A percentile compares a stretch with the other conserved stretches of the same genome.
Conservation (phyloP, 2,113 vertebrate genomes). For the Oryzias javanicus region DNA sequence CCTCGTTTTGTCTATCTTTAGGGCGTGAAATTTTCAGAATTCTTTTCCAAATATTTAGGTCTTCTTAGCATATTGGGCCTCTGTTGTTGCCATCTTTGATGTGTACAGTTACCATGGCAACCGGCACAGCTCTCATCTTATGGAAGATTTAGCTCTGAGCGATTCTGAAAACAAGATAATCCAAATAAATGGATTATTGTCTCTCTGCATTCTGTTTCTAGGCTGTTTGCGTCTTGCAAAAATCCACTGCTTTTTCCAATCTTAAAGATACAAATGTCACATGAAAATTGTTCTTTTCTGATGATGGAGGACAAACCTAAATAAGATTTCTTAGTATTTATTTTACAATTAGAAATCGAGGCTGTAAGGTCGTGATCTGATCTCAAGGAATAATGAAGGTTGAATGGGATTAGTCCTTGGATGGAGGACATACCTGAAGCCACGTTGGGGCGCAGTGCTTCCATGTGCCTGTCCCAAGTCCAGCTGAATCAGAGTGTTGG, state of each 20-base stretch:
- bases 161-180: conserved; percentile 2
- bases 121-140: background rate
- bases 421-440: too few species aligned
- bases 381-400: too few species aligned
- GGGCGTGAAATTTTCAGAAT: background rate
- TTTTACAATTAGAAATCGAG: too few species aligned
- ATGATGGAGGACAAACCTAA: too few species aligned
- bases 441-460: too few species aligned
- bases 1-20: background rate
- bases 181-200: conserved; percentile 12
- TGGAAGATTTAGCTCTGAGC: background rate
- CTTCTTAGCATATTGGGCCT: background rate
- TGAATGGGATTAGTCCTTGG: too few species aligned
- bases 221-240: background rate
- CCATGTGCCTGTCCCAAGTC: too few species aligned
- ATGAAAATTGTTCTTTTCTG: too few species aligned
- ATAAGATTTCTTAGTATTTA: too few species aligned
- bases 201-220: background rate
- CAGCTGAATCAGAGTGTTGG: too few species aligned
- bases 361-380: too few species aligned
- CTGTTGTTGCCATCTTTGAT: conserved; percentile 1
- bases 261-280: too few species aligned
- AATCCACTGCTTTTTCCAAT: background rate
- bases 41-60: background rate
- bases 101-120: background rate